A percentile compares a stretch with the other conserved stretches of the same genome.
Conservation (phyloP, 1,140 invertebrate species). For the Philotrypesis tridentata region DNA sequence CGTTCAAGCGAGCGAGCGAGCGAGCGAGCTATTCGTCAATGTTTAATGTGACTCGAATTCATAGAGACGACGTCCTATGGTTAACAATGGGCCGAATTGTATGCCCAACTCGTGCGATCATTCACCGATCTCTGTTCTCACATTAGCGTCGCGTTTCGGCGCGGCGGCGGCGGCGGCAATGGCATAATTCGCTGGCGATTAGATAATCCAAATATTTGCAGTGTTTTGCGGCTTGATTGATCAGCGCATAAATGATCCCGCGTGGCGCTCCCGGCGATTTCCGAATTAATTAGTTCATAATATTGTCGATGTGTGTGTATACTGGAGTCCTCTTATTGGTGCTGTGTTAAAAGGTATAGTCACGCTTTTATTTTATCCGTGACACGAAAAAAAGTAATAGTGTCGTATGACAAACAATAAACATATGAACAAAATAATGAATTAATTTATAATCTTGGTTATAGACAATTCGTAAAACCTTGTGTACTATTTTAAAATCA, state of each 20-base stretch:
- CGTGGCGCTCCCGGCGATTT: background rate
- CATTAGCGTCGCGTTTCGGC: background rate
- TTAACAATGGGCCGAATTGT: slow-evolving; percentile 15
- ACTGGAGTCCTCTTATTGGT: too few species aligned
- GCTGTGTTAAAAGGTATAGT: too few species aligned
- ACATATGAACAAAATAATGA: too few species aligned
- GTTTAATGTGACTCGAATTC: slow-evolving; percentile 7
- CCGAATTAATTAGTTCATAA: background rate
- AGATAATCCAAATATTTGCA: background rate
- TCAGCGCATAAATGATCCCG: background rate
- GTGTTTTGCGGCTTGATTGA: background rate
- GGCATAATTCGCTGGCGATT: background rate
- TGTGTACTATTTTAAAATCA: too few species aligned
- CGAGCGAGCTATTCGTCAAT: slow-evolving; percentile 2
- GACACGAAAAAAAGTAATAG: too few species aligned
- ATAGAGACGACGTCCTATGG: background rate
- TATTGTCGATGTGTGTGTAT: background rate
- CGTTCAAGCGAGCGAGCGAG: background rate
- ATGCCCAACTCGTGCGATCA: slow-evolving; percentile 18
- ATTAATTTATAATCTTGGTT: too few species aligned
- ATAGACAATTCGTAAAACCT: too few species aligned
- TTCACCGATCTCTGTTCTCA: slow-evolving; percentile 25
- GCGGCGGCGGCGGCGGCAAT: too few species aligned
- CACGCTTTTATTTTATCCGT: too few species aligned
- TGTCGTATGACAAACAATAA: too few species aligned